These are phyloP conservation scores for Clitarchus hookeri DNA, from an alignment of 2,888 invertebrate genomes.

Conservation along the genomic window DNA sequence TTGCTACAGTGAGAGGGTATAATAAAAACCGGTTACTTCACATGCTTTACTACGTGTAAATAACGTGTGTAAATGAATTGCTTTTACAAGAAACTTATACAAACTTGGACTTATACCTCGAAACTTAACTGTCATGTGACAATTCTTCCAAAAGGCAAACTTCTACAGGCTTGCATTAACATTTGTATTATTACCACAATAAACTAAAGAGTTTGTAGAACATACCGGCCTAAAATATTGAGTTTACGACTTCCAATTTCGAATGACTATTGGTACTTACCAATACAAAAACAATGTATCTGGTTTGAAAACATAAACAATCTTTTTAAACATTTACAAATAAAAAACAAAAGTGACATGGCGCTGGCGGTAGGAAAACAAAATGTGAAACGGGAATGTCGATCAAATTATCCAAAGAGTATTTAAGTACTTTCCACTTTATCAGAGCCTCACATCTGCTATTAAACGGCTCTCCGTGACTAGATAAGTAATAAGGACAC, in stretches of 20 bases:
- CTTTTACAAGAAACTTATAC: too few relatives aligned
- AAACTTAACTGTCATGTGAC: background rate
- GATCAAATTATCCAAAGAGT: background rate
- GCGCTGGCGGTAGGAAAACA: background rate
- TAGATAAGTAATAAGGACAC: background rate
- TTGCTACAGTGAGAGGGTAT: too few relatives aligned
- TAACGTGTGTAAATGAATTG: too few relatives aligned
- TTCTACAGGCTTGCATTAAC: constrained; percentile 3
- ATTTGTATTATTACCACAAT: background rate
- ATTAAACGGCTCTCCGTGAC: background rate
- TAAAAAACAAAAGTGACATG: background rate
- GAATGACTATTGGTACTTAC: background rate
- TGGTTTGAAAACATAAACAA: background rate
- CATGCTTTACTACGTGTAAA: too few relatives aligned
- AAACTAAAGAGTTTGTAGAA: background rate
- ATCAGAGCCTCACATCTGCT: background rate
- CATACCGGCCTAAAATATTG: background rate
- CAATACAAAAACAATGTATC: background rate
- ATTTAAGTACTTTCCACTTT: background rate
- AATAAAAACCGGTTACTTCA: too few relatives aligned
- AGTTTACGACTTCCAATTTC: background rate
- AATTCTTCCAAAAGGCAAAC: background rate
- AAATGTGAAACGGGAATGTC: background rate
- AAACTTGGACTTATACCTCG: background rate
- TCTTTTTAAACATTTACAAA: background rate